phyloP scores from a whole-genome alignment of 2,888 invertebrate species.

The Dryocosmus kuriphilus region DNA sequence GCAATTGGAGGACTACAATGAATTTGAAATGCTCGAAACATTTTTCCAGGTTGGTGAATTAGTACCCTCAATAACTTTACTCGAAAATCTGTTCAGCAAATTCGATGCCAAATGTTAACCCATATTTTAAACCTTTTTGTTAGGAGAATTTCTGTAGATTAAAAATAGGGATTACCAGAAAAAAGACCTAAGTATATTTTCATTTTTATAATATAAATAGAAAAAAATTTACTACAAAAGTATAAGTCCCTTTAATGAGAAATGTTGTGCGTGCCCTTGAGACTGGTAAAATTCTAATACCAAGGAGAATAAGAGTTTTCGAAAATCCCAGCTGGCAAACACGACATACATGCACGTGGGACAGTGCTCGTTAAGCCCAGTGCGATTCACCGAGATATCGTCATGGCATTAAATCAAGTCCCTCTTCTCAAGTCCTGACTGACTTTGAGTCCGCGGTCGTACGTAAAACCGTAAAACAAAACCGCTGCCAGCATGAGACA shows the following conservation, averaged over 20 bases:
- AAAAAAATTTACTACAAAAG: neutral
- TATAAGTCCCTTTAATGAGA: neutral
- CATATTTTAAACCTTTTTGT: too few relatives aligned
- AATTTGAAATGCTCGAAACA: slow-evolving; percentile 37
- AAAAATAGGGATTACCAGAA: too few relatives aligned
- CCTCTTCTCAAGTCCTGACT: slow-evolving; percentile 60
- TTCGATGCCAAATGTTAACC: neutral
- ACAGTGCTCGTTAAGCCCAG: slow-evolving; percentile 71
- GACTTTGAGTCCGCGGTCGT: slow-evolving; percentile 59
- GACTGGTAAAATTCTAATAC: slow-evolving; percentile 16
- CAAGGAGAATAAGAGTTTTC: slow-evolving; percentile 44
- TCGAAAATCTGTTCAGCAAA: slow-evolving; percentile 1
- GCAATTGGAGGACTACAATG: slow-evolving; percentile 35
- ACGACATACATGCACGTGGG: slow-evolving; percentile 61
- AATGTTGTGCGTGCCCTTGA: slow-evolving; percentile 9
- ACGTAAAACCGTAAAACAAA: slow-evolving; percentile 73
- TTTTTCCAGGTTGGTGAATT: slow-evolving; percentile 27
- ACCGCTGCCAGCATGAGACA: slow-evolving; percentile 64
- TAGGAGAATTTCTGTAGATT: too few relatives aligned
- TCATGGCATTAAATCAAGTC: slow-evolving; percentile 72
- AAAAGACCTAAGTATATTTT: too few relatives aligned
- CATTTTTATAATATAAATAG: too few relatives aligned
- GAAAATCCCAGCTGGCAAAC: slow-evolving; percentile 54
- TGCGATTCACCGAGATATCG: slow-evolving; percentile 73
- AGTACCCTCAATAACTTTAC: slow-evolving; percentile 17